Conservation (phyloP, 2,888 invertebrate genomes). For the Drosophila pullipes region DNA sequence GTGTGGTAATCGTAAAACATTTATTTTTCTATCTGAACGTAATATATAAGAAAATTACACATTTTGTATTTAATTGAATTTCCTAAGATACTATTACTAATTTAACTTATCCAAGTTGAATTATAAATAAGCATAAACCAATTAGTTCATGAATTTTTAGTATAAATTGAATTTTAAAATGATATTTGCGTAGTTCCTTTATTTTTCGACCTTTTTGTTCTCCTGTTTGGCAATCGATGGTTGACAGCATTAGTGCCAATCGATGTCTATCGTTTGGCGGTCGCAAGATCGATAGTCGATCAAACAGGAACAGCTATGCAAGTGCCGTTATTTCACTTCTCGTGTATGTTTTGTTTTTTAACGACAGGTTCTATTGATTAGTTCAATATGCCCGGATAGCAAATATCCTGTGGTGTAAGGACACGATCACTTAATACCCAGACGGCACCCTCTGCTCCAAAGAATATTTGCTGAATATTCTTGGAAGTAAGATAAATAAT, state of each 20-base stretch:
- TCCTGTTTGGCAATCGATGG: neutral
- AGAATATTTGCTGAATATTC: conserved; percentile 83
- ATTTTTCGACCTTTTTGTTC: neutral
- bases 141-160: neutral
- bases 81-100: neutral
- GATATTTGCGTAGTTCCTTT: neutral
- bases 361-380: neutral
- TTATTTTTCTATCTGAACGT: neutral
- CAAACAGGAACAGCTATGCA: neutral
- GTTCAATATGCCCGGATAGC: conserved; percentile 64
- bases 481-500: conserved; percentile 83
- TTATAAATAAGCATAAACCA: neutral
- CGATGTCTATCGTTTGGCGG: neutral
- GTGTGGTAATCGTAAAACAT: neutral
- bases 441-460: conserved; percentile 76
- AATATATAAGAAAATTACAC: neutral
- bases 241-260: neutral
- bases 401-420: conserved; percentile 79
- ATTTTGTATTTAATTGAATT: neutral
- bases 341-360: neutral
- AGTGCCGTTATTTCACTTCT: neutral
- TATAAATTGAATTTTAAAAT: neutral
- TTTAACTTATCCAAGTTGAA: neutral
- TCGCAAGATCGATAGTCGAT: conserved; percentile 1
- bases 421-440: conserved; percentile 83